Percentiles rank a stretch among this genome's conserved stretches.
phyloP scores from a whole-genome alignment of 2,113 vertebrate genomes.

The Arenaria interpres region DNA sequence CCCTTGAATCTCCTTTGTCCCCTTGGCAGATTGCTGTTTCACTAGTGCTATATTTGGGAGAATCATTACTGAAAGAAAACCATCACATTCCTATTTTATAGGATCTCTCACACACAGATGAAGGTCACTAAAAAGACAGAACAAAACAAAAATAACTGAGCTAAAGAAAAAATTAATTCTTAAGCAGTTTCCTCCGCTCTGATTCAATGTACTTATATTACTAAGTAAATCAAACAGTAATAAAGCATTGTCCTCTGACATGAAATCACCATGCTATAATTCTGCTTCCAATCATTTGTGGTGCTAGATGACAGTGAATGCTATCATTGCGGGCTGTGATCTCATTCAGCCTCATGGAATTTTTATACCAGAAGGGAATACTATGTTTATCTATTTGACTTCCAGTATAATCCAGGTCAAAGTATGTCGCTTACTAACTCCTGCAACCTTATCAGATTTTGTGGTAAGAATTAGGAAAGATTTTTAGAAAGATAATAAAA shows the following conservation, averaged over 20 bases:
- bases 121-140: background rate
- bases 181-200: background rate
- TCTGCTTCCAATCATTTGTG: constrained; percentile 7
- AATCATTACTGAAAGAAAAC: background rate
- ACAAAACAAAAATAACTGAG: background rate
- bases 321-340: background rate
- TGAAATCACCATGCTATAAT: constrained; percentile 26
- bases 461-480: background rate
- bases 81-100: background rate
- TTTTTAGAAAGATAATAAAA: background rate
- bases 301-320: background rate
- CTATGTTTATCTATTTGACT: background rate
- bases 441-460: background rate
- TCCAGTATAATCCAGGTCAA: background rate
- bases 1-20: background rate
- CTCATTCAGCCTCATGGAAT: background rate
- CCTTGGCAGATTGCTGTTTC: background rate
- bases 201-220: constrained; percentile 6
- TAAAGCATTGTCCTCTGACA: constrained; percentile 40
- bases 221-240: constrained; percentile 41
- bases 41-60: background rate
- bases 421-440: background rate
- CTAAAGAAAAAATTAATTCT: background rate
- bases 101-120: background rate
- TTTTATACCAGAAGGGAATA: background rate